Evolutionary conservation across 2,888 invertebrate genomes (phyloP).

Genomic region (Cheilosia vulpina): DNA sequence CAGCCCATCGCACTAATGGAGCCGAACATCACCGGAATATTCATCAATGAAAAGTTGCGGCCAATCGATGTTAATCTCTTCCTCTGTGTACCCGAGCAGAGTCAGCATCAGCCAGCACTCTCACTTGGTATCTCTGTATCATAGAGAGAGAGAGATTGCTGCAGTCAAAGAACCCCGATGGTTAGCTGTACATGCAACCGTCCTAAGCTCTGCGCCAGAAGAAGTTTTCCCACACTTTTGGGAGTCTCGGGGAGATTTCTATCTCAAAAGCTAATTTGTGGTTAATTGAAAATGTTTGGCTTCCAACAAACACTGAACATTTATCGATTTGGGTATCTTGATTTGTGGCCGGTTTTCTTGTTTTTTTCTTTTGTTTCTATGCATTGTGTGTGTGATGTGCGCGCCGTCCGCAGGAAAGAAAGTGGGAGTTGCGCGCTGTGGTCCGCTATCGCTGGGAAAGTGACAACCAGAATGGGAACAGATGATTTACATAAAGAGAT

Average conservation of each 20-base stretch:
- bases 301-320: slow-evolving; percentile 70
- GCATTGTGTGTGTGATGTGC: background rate
- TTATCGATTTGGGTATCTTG: slow-evolving; percentile 72
- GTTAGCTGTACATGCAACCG: background rate
- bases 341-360: slow-evolving; percentile 60
- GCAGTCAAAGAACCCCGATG: background rate
- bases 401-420: slow-evolving; percentile 22
- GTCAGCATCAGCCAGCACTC: slow-evolving; percentile 17
- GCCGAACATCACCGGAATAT: slow-evolving; percentile 49
- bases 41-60: slow-evolving; percentile 62
- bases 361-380: slow-evolving; percentile 5
- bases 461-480: slow-evolving; percentile 55
- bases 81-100: slow-evolving; percentile 6
- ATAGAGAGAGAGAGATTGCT: slow-evolving; percentile 5
- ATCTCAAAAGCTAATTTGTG: slow-evolving; percentile 74
- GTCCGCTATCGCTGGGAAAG: slow-evolving; percentile 60
- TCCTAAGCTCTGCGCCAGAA: slow-evolving; percentile 30
- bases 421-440: slow-evolving; percentile 56
- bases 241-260: slow-evolving; percentile 45
- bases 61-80: slow-evolving; percentile 51
- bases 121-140: slow-evolving; percentile 29
- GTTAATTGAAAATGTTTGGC: slow-evolving; percentile 75
- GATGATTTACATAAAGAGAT: slow-evolving; percentile 54
- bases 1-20: slow-evolving; percentile 15
- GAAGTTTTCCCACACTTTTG: slow-evolving; percentile 72